Percentiles rank a stretch among this genome's conserved stretches.
Conservation (phyloP, 2,797 vertebrate genomes). For the Lagorchestes hirsutus region DNA sequence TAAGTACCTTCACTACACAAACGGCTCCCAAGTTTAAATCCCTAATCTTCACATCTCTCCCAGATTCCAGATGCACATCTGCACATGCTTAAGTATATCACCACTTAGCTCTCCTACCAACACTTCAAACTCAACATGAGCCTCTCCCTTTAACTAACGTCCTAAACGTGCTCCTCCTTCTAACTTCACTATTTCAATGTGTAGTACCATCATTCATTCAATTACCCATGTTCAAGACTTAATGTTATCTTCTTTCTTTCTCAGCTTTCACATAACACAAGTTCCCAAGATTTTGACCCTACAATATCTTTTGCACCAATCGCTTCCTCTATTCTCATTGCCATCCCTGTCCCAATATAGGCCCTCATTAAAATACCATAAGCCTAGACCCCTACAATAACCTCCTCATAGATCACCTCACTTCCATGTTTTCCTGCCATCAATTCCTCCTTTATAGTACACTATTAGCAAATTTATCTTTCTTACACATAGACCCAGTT, state of each 20-base stretch:
- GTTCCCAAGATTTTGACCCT: background rate
- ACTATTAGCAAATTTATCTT: background rate
- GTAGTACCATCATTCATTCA: background rate
- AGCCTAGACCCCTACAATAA: background rate
- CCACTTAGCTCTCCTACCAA: background rate
- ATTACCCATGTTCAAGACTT: background rate
- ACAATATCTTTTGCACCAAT: background rate
- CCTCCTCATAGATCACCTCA: background rate
- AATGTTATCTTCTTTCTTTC: background rate
- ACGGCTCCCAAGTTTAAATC: background rate
- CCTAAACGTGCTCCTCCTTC: background rate
- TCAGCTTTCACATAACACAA: background rate
- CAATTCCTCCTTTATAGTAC: background rate
- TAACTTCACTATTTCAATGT: background rate
- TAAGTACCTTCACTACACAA: background rate
- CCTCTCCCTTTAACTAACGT: background rate
- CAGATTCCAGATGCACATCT: background rate
- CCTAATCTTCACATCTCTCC: background rate
- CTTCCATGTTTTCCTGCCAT: background rate
- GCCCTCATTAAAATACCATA: background rate
- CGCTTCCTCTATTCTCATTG: background rate
- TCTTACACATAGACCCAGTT: background rate
- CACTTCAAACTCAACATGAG: background rate
- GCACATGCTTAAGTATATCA: background rate
- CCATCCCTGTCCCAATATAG: background rate